Percentiles rank a stretch among this genome's conserved stretches.
Conservation (phyloP, 2,797 vertebrate genomes). For the Artibeus lituratus region DNA sequence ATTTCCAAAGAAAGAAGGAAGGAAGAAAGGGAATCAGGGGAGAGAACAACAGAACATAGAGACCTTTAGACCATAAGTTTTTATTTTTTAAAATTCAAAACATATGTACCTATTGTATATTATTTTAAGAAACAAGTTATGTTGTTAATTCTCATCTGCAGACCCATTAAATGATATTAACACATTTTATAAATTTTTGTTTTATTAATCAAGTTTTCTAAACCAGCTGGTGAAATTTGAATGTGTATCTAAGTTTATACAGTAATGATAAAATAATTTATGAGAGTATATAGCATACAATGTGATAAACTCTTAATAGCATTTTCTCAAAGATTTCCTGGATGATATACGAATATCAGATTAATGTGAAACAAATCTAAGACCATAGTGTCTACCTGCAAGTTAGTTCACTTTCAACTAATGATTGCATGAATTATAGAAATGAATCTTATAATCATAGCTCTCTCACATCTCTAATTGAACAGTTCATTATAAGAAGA, state of each 20-base stretch:
- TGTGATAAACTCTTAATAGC: not conserved
- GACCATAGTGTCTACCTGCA: not conserved
- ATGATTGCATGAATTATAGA: not conserved
- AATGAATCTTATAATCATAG: not conserved
- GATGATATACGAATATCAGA: not conserved
- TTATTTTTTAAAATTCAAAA: not conserved
- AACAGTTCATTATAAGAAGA: not conserved
- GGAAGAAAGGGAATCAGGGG: not conserved
- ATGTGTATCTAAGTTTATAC: not conserved
- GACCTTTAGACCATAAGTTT: not conserved
- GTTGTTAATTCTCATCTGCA: not conserved
- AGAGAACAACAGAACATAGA: not conserved
- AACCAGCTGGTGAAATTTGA: slow-evolving; percentile 16
- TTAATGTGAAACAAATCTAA: not conserved
- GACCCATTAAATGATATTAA: not conserved
- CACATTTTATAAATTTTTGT: slow-evolving; percentile 34
- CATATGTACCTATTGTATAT: not conserved
- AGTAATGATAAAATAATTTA: not conserved
- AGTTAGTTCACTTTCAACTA: not conserved
- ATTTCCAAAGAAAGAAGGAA: not conserved
- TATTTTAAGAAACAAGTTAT: slow-evolving; percentile 35
- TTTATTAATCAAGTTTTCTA: slow-evolving; percentile 28
- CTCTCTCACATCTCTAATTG: not conserved
- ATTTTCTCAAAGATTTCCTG: not conserved
- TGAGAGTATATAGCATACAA: not conserved